Percentiles rank a stretch among this genome's conserved stretches.
Conservation (phyloP, 2,797 vertebrate species). For the Galaxias olidus region DNA sequence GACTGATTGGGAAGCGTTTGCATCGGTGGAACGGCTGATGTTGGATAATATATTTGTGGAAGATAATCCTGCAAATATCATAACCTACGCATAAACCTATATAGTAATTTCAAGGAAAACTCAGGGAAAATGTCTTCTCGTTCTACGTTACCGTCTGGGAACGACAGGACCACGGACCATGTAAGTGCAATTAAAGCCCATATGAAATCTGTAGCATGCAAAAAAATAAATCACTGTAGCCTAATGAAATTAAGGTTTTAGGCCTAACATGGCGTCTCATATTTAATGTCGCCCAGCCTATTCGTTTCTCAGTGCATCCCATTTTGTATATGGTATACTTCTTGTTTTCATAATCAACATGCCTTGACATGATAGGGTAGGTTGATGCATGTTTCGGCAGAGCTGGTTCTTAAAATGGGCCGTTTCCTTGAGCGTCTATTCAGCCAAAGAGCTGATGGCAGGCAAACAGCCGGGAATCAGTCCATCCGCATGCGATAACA, state of each 20-base stretch:
- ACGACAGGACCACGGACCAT: slow-evolving; percentile 86
- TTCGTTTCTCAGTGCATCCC: slow-evolving; percentile 21
- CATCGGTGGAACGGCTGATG: slow-evolving; percentile 53
- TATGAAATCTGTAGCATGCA: slow-evolving; percentile 1
- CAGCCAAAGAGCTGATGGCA: slow-evolving; percentile 54
- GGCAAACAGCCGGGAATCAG: slow-evolving; percentile 52
- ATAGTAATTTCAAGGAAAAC: slow-evolving; percentile 60
- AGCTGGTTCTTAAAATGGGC: slow-evolving; percentile 53
- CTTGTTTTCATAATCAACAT: slow-evolving; percentile 5
- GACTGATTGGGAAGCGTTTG: slow-evolving; percentile 69
- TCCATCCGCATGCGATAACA: slow-evolving; percentile 66
- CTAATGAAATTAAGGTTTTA: neutral
- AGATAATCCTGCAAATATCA: slow-evolving; percentile 43
- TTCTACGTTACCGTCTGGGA: slow-evolving; percentile 85
- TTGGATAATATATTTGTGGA: slow-evolving; percentile 55
- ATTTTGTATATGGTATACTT: neutral
- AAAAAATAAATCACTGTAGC: slow-evolving; percentile 2
- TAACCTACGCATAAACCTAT: slow-evolving; percentile 36
- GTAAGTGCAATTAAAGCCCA: slow-evolving; percentile 75
- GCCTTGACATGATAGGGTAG: slow-evolving; percentile 33
- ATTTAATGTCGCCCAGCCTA: slow-evolving; percentile 8
- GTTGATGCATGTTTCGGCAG: slow-evolving; percentile 36
- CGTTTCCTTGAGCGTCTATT: slow-evolving; percentile 69
- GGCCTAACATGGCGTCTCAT: neutral
- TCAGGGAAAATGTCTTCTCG: slow-evolving; percentile 85